Evolutionary conservation across 1,140 invertebrate genomes (phyloP), one percentile per base, ranked within the genome.

Genomic region (Plectus sambesii): DNA sequence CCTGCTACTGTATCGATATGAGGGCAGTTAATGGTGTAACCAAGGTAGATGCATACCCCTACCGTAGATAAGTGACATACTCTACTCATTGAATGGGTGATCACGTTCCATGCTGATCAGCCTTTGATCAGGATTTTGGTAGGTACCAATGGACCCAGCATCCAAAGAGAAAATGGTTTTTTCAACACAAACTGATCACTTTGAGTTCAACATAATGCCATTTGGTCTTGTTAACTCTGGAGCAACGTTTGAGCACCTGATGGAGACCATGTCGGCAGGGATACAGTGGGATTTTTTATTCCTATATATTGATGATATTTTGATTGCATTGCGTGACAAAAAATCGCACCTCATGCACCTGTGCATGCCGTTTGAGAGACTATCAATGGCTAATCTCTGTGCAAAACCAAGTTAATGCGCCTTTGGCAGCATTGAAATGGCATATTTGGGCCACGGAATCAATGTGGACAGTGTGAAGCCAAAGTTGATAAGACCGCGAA

Each of bases 41-140:
- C 0, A 59, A 63, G 0, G 53, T 60, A 41, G 75, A 78, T 56
- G 60, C 51, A 29, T 79, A 72, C 58, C 77, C 77, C 47, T 79
- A 2, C 76, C 74, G 0, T 39, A 61, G 3, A 74, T 78, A 17
- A 69, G 75, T n/a, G 72, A 75, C 20, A 57, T 55, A 6, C 48
- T 79, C 2, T 59, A 72, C 23, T 47, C 48, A 3, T 51, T 70
- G 0, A 51, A 59, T 35, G 51, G 55, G 5, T 51, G 57, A 5
- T 61, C 42, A 19, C 63, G 45, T 36, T 71, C 74, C 41, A 61
- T 60, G 0, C 65, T 61, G 0, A 17, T 74, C 1, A 73, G 75
- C 48, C 43, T 60, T 24, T 15, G 15, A n/a, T 12, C 17, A 3
- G 56, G 56, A 1, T 58, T 56, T 17, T 58, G 51, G 41, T 50